These are phyloP conservation scores for Agelas oroides DNA, from an alignment of 37 sponge, comb jelly and placozoan genomes.

Conservation along the genomic window DNA sequence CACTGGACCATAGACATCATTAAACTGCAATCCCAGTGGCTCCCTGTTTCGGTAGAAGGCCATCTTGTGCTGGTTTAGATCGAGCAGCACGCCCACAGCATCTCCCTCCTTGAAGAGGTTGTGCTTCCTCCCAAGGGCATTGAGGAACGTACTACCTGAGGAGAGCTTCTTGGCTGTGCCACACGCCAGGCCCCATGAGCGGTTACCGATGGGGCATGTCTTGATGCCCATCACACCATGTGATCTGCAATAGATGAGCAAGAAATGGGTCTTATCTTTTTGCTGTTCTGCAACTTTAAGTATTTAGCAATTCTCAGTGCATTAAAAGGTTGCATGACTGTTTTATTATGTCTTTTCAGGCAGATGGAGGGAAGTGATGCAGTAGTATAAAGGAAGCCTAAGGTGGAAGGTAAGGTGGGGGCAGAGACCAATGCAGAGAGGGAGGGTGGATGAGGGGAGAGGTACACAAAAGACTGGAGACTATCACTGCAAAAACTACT, in stretches of 20 bases:
- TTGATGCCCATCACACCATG: constrained; percentile 51
- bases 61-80: constrained; percentile 42
- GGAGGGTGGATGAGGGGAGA: no score
- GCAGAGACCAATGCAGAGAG: no score
- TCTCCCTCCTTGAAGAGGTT: constrained; percentile 48
- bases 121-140: constrained; percentile 19
- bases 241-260: constrained; percentile 8
- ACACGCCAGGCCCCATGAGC: constrained; percentile 55
- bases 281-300: no score
- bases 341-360: no score
- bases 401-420: no score
- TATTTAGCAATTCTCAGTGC: no score
- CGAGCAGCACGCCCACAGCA: constrained; percentile 50
- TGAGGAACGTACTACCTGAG: constrained; percentile 31
- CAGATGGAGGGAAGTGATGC: no score
- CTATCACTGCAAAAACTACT: no score
- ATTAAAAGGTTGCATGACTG: no score
- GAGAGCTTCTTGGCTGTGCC: constrained; percentile 56
- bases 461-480: no score
- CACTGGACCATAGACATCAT: constrained; percentile 58
- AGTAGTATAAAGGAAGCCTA: no score
- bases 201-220: constrained; percentile 44
- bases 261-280: no score
- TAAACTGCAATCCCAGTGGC: constrained; percentile 32
- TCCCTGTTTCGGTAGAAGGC: constrained; percentile 50